These are phyloP conservation scores for Pomacea maculata DNA, from an alignment of 1,140 invertebrate genomes.

Conservation along the genomic window DNA sequence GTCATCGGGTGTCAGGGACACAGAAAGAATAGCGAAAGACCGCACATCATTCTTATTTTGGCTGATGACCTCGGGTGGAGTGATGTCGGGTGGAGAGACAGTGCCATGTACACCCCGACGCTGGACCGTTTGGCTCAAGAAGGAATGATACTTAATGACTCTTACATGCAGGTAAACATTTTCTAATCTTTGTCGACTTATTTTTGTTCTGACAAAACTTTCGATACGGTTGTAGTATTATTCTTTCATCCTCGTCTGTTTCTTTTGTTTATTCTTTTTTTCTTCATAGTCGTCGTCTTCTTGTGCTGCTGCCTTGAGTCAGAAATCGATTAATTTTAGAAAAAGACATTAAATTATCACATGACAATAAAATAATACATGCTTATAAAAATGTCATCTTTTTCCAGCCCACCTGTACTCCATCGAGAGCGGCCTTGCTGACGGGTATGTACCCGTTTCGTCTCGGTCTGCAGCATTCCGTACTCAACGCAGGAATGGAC, in stretches of 20 bases:
- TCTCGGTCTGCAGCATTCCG: constrained; percentile 51
- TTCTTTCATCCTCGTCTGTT: no score
- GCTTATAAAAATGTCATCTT: constrained; percentile 45
- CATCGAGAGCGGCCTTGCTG: constrained; percentile 55
- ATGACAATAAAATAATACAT: no score
- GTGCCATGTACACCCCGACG: constrained; percentile 66
- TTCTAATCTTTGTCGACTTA: no score
- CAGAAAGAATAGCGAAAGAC: neutral
- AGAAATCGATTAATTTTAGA: no score
- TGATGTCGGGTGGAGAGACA: constrained; percentile 89
- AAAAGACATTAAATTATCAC: no score
- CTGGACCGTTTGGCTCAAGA: constrained; percentile 54
- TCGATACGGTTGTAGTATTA: no score
- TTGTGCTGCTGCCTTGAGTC: no score
- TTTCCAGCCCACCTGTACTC: constrained; percentile 58
- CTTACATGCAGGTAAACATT: constrained; percentile 26
- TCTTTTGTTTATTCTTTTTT: no score
- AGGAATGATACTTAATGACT: constrained; percentile 34
- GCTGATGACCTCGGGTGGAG: constrained; percentile 76
- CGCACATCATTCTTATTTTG: constrained; percentile 43
- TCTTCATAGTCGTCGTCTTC: no score
- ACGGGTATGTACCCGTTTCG: constrained; percentile 56
- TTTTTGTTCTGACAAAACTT: no score
- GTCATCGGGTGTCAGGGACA: no score
- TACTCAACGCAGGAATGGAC: constrained; percentile 39